These are phyloP conservation scores for Rhagium mordax DNA, from an alignment of 2,888 invertebrate species.

Conservation along the genomic window DNA sequence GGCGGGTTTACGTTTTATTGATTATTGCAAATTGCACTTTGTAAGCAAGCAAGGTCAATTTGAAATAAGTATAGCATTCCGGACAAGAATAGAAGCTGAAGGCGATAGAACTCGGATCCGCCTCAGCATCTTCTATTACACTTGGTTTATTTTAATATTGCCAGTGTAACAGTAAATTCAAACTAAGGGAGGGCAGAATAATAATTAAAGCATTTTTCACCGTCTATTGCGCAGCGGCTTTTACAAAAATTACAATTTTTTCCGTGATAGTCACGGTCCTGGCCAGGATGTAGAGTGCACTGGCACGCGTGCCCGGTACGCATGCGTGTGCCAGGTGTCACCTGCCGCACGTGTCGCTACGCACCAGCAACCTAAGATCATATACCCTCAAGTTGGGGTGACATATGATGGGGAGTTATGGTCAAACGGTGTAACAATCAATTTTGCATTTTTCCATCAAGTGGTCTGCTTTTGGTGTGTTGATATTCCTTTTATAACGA, in stretches of 20 bases:
- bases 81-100: too few relatives aligned
- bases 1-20: too few relatives aligned
- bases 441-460: conserved; percentile 47
- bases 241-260: background rate
- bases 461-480: conserved; percentile 39
- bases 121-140: too few relatives aligned
- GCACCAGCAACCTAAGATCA: conserved; percentile 41
- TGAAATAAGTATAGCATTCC: too few relatives aligned
- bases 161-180: too few relatives aligned
- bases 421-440: conserved; percentile 41
- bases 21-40: too few relatives aligned
- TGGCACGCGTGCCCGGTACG: conserved; percentile 33
- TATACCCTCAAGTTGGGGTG: conserved; percentile 24
- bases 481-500: conserved; percentile 47
- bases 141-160: too few relatives aligned
- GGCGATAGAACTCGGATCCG: too few relatives aligned
- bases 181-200: background rate
- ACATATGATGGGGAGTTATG: conserved; percentile 38
- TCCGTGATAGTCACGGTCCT: conserved; percentile 26
- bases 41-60: too few relatives aligned
- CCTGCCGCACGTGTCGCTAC: conserved; percentile 52
- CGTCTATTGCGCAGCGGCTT: background rate
- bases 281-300: conserved; percentile 7
- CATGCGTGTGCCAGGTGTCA: conserved; percentile 58
- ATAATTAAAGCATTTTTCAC: background rate